These are phyloP conservation scores for Melinaea marsaeus DNA, from an alignment of 2,888 invertebrate species.

Conservation along the genomic window DNA sequence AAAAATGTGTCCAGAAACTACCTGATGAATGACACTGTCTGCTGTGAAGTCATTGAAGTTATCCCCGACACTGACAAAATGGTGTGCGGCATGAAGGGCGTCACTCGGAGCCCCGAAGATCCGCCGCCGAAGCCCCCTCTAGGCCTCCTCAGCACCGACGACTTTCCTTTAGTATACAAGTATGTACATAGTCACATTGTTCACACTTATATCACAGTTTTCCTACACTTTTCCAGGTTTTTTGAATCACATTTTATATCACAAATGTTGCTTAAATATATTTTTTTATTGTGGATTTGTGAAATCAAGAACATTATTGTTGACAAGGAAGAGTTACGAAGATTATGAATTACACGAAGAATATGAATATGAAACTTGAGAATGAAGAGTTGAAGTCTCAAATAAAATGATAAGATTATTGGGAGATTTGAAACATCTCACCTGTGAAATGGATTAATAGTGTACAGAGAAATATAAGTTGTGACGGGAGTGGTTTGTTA, in stretches of 20 bases:
- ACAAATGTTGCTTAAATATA: slow-evolving; percentile 49
- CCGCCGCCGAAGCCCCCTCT: slow-evolving; percentile 85
- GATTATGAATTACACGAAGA: slow-evolving; percentile 1
- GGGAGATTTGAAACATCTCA: background rate
- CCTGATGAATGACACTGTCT: slow-evolving; percentile 89
- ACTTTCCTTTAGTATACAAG: slow-evolving; percentile 91
- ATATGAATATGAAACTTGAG: background rate
- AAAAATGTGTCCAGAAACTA: slow-evolving; percentile 86
- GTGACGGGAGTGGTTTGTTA: slow-evolving; percentile 22
- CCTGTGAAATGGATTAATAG: background rate
- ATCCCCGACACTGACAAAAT: slow-evolving; percentile 92
- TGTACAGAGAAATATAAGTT: slow-evolving; percentile 6
- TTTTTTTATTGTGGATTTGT: slow-evolving; percentile 55
- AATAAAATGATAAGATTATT: background rate
- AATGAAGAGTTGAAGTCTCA: background rate
- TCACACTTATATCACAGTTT: slow-evolving; percentile 44
- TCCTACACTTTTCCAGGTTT: slow-evolving; percentile 60
- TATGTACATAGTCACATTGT: slow-evolving; percentile 71
- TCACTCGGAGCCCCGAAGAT: slow-evolving; percentile 82
- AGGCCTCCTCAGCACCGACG: slow-evolving; percentile 89
- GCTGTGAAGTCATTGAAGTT: slow-evolving; percentile 92
- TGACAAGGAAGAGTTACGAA: slow-evolving; percentile 12
- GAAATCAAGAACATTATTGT: background rate
- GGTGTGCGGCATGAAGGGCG: slow-evolving; percentile 91
- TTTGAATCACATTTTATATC: slow-evolving; percentile 41